Base-by-base conservation (phyloP, 2,797 vertebrate species). In the Alfaro cultratus region DNA sequence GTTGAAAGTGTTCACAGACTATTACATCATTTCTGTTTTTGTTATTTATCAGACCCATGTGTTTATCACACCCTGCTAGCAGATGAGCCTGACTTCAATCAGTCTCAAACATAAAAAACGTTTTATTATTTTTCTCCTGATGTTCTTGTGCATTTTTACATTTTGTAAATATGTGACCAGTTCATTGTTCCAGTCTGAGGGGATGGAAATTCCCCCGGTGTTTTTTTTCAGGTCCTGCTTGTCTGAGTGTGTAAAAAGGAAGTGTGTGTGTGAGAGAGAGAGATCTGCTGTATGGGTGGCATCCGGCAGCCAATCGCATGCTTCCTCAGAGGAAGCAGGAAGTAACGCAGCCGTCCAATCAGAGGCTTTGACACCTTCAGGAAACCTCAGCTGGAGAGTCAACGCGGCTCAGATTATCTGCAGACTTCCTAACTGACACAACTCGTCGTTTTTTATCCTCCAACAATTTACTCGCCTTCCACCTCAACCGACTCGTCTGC, bases 241-340 rank as follows among this genome's bases (percentile, higher is more conserved):
- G 72, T 88, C 79, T 57, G 13, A 82, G 15, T 45, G 75, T 86
- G 78, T 78, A 43, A 43, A 70, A 64, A 15, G 36, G 7, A 21
- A 75, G 18, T 85, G 72, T 74, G 23, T 41, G 64, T 12, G 62
- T 39, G 57, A 15, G 55, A 2, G 57, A 73, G 55, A 1, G 11
- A 12, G 57, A 31, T 0, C 57, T 8, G 29, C 47, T 23, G 60
- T 83, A 80, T 84, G 76, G 79, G 80, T 80, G 85, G 71, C 49
- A 57, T 74, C 83, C 3, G 10, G 26, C 74, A 80, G 74, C 90
- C 91, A 92, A 92, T 93, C 68, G 13, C 47, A 73, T 12, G 7
- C 76, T 31, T 76, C 67, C 36, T 80, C 29, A 73, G 74, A 86
- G 84, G 81, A 93, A 94, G 86, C 91, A 96, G 95, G 95, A 96